Percentiles rank a stretch among this genome's conserved stretches.
These are phyloP conservation scores for Graptemys geographica DNA, from an alignment of 2,797 vertebrate species.

Conservation along the genomic window DNA sequence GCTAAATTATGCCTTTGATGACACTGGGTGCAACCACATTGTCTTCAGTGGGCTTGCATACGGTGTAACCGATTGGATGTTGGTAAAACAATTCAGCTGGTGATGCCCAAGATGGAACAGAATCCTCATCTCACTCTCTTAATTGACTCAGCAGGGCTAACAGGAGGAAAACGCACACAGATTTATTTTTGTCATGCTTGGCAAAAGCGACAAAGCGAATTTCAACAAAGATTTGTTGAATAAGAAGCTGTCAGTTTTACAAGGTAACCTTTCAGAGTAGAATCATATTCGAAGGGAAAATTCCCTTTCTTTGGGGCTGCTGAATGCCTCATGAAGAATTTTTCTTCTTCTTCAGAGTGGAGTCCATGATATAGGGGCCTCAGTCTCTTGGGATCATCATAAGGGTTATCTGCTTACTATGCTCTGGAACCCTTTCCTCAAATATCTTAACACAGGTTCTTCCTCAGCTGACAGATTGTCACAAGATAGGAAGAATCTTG, in stretches of 20 bases:
- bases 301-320: background rate
- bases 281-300: background rate
- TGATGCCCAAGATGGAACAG: background rate
- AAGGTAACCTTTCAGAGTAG: conserved; percentile 33
- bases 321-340: conserved; percentile 15
- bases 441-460: background rate
- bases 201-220: background rate
- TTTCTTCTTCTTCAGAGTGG: background rate
- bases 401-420: background rate
- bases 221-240: conserved; percentile 5
- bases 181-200: conserved; percentile 15
- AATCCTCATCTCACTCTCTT: background rate
- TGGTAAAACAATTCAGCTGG: conserved; percentile 42
- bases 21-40: background rate
- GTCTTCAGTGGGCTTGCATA: conserved; percentile 19
- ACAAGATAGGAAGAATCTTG: background rate
- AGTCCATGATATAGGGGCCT: background rate
- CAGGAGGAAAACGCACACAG: background rate
- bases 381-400: conserved; percentile 11
- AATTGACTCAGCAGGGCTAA: background rate
- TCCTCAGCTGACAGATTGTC: background rate
- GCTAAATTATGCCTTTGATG: background rate
- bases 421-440: background rate
- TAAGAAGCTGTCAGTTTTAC: background rate
- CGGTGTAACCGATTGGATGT: background rate